Evolutionary conservation across 2,797 vertebrate genomes (phyloP).

Genomic region (Micrastur ruficollis): DNA sequence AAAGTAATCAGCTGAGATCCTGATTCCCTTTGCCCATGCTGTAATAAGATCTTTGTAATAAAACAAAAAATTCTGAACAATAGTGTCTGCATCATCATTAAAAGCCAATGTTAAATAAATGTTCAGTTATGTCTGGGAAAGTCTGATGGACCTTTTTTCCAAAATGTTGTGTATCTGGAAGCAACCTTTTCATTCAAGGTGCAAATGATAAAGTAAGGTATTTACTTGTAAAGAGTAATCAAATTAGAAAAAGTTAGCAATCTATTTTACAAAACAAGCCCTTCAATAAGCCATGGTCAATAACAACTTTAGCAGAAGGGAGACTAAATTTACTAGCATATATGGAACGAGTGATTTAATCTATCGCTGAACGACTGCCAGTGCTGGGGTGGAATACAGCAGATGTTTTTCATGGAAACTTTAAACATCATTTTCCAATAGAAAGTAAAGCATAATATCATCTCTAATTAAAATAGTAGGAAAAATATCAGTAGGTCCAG

Average conservation of each 20-base stretch:
- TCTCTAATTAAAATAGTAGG: background rate
- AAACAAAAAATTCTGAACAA: background rate
- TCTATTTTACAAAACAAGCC: background rate
- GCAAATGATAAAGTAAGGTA: background rate
- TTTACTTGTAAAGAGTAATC: background rate
- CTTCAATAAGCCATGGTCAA: background rate
- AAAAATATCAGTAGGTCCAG: background rate
- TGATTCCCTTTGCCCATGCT: background rate
- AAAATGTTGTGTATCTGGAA: background rate
- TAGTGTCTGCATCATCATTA: background rate
- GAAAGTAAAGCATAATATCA: conserved; percentile 29
- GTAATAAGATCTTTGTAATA: background rate
- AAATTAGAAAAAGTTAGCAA: background rate
- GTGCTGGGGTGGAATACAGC: conserved; percentile 25
- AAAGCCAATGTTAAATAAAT: conserved; percentile 1
- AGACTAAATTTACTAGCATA: conserved; percentile 22
- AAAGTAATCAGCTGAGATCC: background rate
- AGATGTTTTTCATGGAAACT: conserved; percentile 56
- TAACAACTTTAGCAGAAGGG: conserved; percentile 47
- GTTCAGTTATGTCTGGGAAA: background rate
- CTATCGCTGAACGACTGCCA: conserved; percentile 3
- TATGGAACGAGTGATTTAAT: conserved; percentile 46
- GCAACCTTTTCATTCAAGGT: background rate
- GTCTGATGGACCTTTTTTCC: background rate
- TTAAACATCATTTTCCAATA: conserved; percentile 36